These are phyloP conservation scores for Spisula subtruncata DNA, from an alignment of 2,888 invertebrate genomes.

Conservation along the genomic window DNA sequence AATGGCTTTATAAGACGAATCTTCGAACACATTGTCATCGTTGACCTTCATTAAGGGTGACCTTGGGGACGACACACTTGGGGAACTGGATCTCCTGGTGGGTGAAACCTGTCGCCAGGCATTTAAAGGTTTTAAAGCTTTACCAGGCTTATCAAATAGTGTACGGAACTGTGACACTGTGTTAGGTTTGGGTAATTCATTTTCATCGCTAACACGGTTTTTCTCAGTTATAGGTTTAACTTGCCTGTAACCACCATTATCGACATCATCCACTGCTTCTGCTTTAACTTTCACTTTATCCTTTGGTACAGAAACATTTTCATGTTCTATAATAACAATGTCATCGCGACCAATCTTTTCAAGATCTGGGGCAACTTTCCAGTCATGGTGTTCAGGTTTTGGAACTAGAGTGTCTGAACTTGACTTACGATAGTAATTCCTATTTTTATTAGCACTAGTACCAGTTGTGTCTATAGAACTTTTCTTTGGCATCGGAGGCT, in stretches of 20 bases:
- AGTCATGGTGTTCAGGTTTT: slow-evolving; percentile 68
- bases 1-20: neutral
- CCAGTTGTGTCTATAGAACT: neutral
- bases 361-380: slow-evolving; percentile 72
- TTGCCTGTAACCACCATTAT: slow-evolving; percentile 25
- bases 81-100: slow-evolving; percentile 58
- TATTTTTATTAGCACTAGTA: slow-evolving; percentile 24
- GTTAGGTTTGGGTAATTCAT: slow-evolving; percentile 95
- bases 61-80: slow-evolving; percentile 53
- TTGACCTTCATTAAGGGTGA: slow-evolving; percentile 57
- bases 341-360: slow-evolving; percentile 75
- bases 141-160: slow-evolving; percentile 72
- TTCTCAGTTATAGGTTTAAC: slow-evolving; percentile 56
- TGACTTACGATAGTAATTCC: slow-evolving; percentile 43
- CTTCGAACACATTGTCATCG: slow-evolving; percentile 68
- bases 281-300: slow-evolving; percentile 33
- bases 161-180: slow-evolving; percentile 90
- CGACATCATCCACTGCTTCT: slow-evolving; percentile 17
- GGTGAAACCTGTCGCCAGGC: slow-evolving; percentile 63
- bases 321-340: slow-evolving; percentile 78
- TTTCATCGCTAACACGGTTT: slow-evolving; percentile 48
- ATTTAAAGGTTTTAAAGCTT: slow-evolving; percentile 53
- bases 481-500: slow-evolving; percentile 61
- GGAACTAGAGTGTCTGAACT: slow-evolving; percentile 46
- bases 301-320: slow-evolving; percentile 45